phyloP scores from a whole-genome alignment of 2,888 invertebrate genomes.

The Brachycybe producta region DNA sequence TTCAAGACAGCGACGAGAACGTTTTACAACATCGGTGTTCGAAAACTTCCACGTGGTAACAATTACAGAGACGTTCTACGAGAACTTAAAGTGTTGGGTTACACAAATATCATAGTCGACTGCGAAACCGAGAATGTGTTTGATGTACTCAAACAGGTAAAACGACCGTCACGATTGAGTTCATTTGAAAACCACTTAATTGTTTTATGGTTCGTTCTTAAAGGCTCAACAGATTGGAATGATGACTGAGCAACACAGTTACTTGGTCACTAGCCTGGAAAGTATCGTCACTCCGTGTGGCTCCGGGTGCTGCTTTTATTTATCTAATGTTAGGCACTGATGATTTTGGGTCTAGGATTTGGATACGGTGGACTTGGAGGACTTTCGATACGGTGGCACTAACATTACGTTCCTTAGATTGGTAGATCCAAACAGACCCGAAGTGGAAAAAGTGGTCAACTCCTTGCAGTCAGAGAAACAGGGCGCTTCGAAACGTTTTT shows the following conservation, averaged over 20 bases:
- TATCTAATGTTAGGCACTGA: background rate
- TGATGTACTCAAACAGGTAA: conserved; percentile 58
- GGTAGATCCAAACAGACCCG: conserved; percentile 43
- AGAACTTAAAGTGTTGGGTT: conserved; percentile 81
- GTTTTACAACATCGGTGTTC: background rate
- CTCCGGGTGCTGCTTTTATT: conserved; percentile 40
- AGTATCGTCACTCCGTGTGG: conserved; percentile 38
- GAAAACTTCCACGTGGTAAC: conserved; percentile 2
- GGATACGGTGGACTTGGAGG: conserved; percentile 62
- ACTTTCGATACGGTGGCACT: conserved; percentile 62
- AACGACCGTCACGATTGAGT: no score
- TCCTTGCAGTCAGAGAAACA: no score
- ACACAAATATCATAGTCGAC: conserved; percentile 80
- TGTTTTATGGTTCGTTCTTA: no score
- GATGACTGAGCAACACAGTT: conserved; percentile 93
- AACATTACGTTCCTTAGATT: conserved; percentile 66
- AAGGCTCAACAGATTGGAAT: conserved; percentile 89
- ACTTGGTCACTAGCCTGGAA: conserved; percentile 80
- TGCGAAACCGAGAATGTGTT: conserved; percentile 74
- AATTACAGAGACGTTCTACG: conserved; percentile 56
- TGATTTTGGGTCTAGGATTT: conserved; percentile 48
- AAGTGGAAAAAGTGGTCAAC: conserved; percentile 28
- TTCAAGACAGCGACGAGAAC: conserved; percentile 45
- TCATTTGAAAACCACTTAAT: no score
- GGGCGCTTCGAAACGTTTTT: no score